Percentiles rank a stretch among this genome's conserved stretches.
These are phyloP conservation scores for Astur gentilis DNA, from an alignment of 2,113 vertebrate genomes.

Conservation along the genomic window DNA sequence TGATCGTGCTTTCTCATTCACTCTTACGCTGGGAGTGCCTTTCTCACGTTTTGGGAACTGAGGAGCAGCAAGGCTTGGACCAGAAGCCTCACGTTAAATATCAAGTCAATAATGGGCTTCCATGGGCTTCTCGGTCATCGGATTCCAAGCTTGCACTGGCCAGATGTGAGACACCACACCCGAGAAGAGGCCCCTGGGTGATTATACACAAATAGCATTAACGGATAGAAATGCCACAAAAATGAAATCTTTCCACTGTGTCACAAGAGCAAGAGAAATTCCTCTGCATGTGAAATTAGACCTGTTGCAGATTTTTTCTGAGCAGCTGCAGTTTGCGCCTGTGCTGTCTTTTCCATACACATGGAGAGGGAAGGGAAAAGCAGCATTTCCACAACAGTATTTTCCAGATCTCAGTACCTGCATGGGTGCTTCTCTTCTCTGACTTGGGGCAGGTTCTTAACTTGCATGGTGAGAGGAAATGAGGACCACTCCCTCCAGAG, in stretches of 20 bases:
- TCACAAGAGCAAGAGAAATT: neutral
- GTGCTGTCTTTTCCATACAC: neutral
- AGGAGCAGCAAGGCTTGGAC: neutral
- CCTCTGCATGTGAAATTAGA: neutral
- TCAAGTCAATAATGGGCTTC: neutral
- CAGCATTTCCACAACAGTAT: neutral
- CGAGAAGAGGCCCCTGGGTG: neutral
- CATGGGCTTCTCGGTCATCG: neutral
- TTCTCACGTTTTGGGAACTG: neutral
- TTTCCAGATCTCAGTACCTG: neutral
- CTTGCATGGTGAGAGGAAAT: neutral
- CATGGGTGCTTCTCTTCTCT: neutral
- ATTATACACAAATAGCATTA: neutral
- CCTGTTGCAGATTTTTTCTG: neutral
- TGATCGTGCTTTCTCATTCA: neutral
- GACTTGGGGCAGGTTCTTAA: neutral
- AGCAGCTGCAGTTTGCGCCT: neutral
- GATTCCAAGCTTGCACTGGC: neutral
- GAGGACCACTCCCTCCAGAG: neutral
- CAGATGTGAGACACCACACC: neutral
- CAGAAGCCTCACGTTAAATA: neutral
- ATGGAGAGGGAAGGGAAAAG: neutral
- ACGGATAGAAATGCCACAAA: neutral
- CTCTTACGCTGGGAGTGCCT: neutral
- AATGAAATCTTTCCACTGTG: neutral